A percentile compares a stretch with the other conserved stretches of the same genome.
These are phyloP conservation scores for Spisula subtruncata DNA, from an alignment of 2,888 invertebrate genomes.

Conservation along the genomic window DNA sequence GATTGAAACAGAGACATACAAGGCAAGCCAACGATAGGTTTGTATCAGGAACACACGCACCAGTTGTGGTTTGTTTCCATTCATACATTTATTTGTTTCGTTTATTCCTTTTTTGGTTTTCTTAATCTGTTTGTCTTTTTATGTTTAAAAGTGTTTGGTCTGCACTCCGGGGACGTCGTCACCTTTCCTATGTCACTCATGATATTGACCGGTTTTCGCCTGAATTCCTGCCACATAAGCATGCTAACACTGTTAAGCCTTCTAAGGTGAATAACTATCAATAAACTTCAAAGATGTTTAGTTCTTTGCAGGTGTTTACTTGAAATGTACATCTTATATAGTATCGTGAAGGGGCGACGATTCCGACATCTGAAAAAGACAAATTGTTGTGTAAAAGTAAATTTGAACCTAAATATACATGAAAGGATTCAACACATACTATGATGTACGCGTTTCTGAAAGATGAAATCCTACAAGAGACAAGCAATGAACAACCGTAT, in stretches of 20 bases:
- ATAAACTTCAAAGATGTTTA: not conserved
- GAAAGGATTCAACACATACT: no score
- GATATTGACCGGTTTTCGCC: not conserved
- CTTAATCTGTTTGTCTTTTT: conserved; percentile 52
- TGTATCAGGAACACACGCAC: conserved; percentile 71
- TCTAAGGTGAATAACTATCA: not conserved
- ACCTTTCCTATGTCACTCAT: not conserved
- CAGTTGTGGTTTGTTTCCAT: not conserved
- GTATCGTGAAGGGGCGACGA: no score
- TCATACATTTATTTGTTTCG: not conserved
- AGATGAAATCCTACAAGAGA: no score
- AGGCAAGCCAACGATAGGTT: conserved; percentile 75
- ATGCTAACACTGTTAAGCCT: not conserved
- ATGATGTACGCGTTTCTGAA: no score
- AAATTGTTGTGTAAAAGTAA: not conserved
- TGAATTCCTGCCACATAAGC: not conserved
- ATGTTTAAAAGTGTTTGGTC: conserved; percentile 53
- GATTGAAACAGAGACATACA: no score
- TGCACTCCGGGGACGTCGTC: no score
- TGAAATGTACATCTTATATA: not conserved
- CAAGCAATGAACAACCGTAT: no score
- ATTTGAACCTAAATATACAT: no score
- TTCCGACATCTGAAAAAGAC: not conserved
- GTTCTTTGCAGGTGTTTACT: no score
- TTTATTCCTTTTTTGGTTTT: conserved; percentile 38